A percentile compares a stretch with the other conserved stretches of the same genome.
These are phyloP conservation scores for Chionoecetes opilio DNA, from an alignment of 1,140 invertebrate species.

Conservation along the genomic window DNA sequence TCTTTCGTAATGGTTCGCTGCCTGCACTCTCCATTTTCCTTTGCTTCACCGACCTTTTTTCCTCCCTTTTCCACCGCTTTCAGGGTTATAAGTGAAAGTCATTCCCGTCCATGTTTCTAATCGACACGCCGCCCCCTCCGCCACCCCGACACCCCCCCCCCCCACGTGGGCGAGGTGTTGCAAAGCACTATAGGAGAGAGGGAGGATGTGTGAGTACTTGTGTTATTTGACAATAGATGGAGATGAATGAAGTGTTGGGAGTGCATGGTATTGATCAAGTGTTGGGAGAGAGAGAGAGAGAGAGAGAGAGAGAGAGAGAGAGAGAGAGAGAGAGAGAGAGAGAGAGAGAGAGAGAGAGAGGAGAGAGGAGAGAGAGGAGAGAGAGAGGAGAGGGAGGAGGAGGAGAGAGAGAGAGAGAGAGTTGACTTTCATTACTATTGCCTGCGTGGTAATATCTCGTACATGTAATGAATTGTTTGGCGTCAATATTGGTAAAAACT, in stretches of 20 bases:
- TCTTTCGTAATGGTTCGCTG: neutral
- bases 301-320: neutral
- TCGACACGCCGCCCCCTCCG: neutral
- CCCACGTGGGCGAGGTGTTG: neutral
- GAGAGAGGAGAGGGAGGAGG: no score
- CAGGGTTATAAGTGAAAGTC: no score
- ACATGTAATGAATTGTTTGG: no score
- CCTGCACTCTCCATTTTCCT: neutral
- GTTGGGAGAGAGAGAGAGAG: neutral
- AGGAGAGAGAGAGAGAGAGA: no score
- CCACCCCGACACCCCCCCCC: no score
- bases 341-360: no score
- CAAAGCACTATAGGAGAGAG: neutral
- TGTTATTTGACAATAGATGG: neutral
- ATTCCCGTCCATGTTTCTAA: neutral
- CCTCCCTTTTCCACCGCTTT: neutral
- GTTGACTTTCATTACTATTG: no score
- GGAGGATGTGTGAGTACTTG: neutral
- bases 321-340: neutral
- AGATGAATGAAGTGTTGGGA: neutral
- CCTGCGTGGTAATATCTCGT: no score
- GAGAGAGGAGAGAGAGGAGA: no score
- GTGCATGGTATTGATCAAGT: neutral
- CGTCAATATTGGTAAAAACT: no score
- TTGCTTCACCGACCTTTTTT: neutral